Evolutionary conservation across 2,797 vertebrate genomes (phyloP).

Genomic region (Tiaroga cobitis): DNA sequence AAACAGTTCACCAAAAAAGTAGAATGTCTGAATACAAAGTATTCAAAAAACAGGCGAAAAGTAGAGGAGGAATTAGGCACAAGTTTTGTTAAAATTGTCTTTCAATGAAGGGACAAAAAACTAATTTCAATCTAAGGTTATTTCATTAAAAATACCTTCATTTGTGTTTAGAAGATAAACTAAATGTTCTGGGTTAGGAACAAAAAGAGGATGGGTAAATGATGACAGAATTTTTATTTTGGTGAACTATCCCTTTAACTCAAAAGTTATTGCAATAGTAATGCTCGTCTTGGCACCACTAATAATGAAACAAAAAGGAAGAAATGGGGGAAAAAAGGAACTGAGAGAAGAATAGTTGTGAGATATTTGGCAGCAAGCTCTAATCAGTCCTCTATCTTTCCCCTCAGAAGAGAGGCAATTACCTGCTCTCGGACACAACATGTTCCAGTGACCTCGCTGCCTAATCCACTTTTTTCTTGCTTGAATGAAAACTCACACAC

Average conservation of each 20-base stretch:
- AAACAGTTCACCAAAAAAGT: no score
- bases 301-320: conserved; percentile 4
- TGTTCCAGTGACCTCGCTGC: conserved; percentile 13
- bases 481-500: not conserved
- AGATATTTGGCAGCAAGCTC: conserved; percentile 2
- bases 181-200: not conserved
- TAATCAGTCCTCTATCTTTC: conserved; percentile 32
- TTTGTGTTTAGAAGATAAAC: not conserved
- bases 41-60: no score
- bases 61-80: no score
- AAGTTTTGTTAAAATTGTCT: not conserved
- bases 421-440: conserved; percentile 37
- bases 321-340: not conserved
- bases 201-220: not conserved
- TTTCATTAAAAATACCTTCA: not conserved
- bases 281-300: not conserved
- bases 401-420: conserved; percentile 31
- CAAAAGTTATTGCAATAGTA: not conserved
- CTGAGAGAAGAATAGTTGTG: not conserved
- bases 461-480: conserved; percentile 15
- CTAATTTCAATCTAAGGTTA: not conserved
- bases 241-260: not conserved
- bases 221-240: not conserved
- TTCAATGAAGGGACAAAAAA: not conserved
- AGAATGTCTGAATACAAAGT: no score